Evolutionary conservation across 2,797 vertebrate species (phyloP), one percentile per base, ranked within the genome.

Genomic region (Silurus lanzhouensis): DNA sequence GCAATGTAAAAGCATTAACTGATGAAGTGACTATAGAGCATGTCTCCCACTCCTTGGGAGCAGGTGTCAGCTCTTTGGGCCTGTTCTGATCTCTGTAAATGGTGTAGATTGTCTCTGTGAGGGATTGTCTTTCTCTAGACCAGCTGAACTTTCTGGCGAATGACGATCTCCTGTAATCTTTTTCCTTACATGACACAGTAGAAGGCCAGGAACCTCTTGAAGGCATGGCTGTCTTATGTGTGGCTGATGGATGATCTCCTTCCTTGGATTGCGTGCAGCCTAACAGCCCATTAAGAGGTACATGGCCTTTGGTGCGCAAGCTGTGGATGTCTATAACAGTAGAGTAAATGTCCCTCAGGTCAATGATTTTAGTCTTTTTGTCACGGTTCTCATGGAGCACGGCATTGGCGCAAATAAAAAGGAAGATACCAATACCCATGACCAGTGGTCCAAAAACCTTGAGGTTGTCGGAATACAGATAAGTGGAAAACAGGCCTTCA

Each of bases 371-470:
- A 68, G 98, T 99, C 93, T 97, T 98, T 93, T 96, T 97, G 95
- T 99, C 98, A 0, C 98, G 95, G 91, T 99, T 99, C 91, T 99
- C 98, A 0, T 99, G 98, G 83, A 99, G 95, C 78, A 99, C 98
- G 0, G 98, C 98, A 5, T 99, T 99, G 92, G 98, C 98, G 1
- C 98, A 99, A 91, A 99, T 99, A 91, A 99, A 99, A 70, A 99
- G 96, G 92, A 99, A 99, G 93, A 99, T 99, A 86, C 98, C 98
- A 0, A 99, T 97, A 27, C 98, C 98, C 98, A 99, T 99, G 91
- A 98, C 98, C 85, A 99, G 94, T 1, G 98, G 98, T 5, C 98
- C 98, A 1, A 98, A 95, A 87, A 99, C 98, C 90, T 99, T 99
- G 83, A 99, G 96, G 90, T 97, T 98, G 94, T 99, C 98, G 0